Base-by-base conservation (phyloP, 2,797 vertebrate genomes). In the Cryptoblepharus egeriae region DNA sequence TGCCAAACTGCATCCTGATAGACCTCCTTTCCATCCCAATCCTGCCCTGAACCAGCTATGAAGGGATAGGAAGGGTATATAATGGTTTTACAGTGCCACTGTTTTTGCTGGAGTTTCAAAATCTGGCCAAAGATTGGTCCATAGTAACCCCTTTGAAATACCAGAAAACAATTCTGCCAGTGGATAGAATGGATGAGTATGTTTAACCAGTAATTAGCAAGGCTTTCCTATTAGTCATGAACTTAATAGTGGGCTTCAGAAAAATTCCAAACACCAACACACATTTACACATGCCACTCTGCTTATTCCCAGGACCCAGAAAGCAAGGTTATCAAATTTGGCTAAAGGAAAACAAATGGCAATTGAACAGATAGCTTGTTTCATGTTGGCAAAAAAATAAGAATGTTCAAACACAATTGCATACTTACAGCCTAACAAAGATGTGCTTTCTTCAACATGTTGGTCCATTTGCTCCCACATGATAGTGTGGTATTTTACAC, bases 71-170 rank as follows among this genome's bases (percentile, higher is more conserved):
- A n/a, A n/a, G n/a, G n/a, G n/a, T n/a, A 42, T 81, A 84, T 79
- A 93, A 91, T 90, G 88, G 82, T 5, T 0, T 86, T 88, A 70
- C 89, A 91, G 92, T 87, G 89, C 89, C 85, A 83, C 80, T 82
- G 89, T 89, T 92, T 87, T 87, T 86, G 68, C 52, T 90, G 91
- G 88, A 90, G 88, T 84, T 75, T 16, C 87, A 78, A 52, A 52
- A 52, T 15, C 58, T 87, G 88, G 85, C 7, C 87, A 78, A 52
- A 52, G 18, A 52, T 55, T 87, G 88, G 85, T 2, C 45, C 45
- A 49, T 42, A 42, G 39, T 42, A 42, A 42, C 39, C 39, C 39
- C 39, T 42, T 9, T 42, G 85, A 87, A 87, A 87, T 32, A 80
- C 76, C 85, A 86, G 85, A 83, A 85, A 79, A 79, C 37, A 58